Evolutionary conservation across 2,113 vertebrate species (phyloP).

Genomic region (Etheostoma cragini): DNA sequence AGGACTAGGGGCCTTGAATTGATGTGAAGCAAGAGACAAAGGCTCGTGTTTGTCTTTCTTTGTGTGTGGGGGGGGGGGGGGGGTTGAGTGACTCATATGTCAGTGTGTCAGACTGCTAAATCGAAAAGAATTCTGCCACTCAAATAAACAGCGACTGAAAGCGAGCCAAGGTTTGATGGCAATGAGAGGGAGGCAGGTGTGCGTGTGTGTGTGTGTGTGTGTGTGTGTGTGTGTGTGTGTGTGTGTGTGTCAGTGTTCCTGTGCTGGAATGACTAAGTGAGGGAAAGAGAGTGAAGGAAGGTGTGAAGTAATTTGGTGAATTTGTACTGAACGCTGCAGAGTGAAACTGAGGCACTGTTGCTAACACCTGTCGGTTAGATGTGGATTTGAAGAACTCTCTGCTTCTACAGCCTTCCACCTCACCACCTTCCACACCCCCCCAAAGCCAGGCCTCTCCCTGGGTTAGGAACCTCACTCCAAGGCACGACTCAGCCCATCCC

Average conservation of each 20-base stretch:
- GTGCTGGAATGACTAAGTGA: slow-evolving; percentile 28
- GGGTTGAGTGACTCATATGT: slow-evolving; percentile 56
- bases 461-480: slow-evolving; percentile 3
- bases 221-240: not conserved
- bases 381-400: slow-evolving; percentile 27
- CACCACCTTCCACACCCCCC: slow-evolving; percentile 1
- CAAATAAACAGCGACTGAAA: slow-evolving; percentile 60
- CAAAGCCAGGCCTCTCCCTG: slow-evolving; percentile 3
- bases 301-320: slow-evolving; percentile 54
- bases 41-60: slow-evolving; percentile 50
- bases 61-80: not conserved
- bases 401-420: slow-evolving; percentile 1
- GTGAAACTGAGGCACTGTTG: slow-evolving; percentile 46
- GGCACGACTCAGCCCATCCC: slow-evolving; percentile 4
- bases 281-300: slow-evolving; percentile 24
- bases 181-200: slow-evolving; percentile 57
- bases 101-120: slow-evolving; percentile 56
- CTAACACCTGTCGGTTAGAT: slow-evolving; percentile 56
- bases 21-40: slow-evolving; percentile 64
- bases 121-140: slow-evolving; percentile 44
- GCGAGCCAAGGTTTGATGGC: slow-evolving; percentile 59
- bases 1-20: slow-evolving; percentile 66
- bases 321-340: slow-evolving; percentile 40
- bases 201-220: not conserved
- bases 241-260: not conserved